Conservation (phyloP, 2,797 vertebrate species). For the Eulemur albifrons region DNA sequence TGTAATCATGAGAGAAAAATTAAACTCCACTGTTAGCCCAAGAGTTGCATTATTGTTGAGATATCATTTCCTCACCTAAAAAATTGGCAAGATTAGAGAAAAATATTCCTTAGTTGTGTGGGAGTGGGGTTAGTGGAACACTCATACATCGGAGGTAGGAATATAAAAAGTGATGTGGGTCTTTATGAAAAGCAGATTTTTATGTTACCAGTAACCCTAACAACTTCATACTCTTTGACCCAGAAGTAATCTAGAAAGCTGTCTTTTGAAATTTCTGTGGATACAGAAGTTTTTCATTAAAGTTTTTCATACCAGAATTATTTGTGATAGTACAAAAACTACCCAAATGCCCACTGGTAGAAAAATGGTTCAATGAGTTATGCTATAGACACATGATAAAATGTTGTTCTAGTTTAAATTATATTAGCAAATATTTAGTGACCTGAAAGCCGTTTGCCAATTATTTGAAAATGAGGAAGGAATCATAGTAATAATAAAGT, state of each 20-base stretch:
- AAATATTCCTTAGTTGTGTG: background rate
- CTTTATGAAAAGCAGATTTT: background rate
- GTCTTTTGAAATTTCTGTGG: background rate
- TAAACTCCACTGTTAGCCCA: background rate
- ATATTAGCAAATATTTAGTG: background rate
- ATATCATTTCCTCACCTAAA: background rate
- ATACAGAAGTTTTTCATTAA: background rate
- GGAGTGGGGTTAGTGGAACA: background rate
- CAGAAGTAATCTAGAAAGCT: conserved; percentile 18
- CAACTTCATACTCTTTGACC: background rate
- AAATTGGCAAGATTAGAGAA: background rate
- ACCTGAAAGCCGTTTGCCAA: background rate
- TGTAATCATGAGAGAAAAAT: background rate
- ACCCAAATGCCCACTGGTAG: background rate
- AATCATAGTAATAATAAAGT: background rate
- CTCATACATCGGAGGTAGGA: background rate
- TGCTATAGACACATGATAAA: background rate
- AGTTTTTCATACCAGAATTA: conserved; percentile 10
- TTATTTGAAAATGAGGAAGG: conserved; percentile 9
- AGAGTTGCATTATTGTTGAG: background rate
- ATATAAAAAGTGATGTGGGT: background rate
- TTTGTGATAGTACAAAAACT: background rate
- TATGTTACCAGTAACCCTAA: background rate
- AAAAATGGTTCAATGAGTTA: background rate
- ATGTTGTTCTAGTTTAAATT: background rate